phyloP scores from a whole-genome alignment of 2,888 invertebrate species.

The Drosophila mimica region DNA sequence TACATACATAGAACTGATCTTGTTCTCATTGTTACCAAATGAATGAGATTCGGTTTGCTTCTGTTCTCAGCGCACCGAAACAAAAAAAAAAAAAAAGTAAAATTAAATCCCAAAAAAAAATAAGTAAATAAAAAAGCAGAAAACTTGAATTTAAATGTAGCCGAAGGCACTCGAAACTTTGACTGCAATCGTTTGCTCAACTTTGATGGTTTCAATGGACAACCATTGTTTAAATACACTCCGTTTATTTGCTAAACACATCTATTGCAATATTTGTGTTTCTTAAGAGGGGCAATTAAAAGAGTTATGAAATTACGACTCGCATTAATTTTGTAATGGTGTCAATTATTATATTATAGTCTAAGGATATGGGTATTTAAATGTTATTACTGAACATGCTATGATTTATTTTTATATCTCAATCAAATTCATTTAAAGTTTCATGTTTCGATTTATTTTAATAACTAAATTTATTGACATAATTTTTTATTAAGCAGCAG shows the following conservation, averaged over 20 bases:
- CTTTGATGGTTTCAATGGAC: constrained; percentile 9
- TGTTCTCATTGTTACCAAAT: constrained; percentile 69
- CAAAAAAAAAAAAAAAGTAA: background rate
- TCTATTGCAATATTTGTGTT: background rate
- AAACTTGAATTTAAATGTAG: constrained; percentile 35
- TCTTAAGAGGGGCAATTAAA: background rate
- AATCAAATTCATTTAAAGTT: background rate
- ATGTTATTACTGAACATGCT: background rate
- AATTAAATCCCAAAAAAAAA: constrained; percentile 2
- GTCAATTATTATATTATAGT: background rate
- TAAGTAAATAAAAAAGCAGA: background rate
- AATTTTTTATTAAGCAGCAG: background rate
- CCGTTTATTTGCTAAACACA: constrained; percentile 3
- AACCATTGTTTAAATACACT: constrained; percentile 2
- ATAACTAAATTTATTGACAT: background rate
- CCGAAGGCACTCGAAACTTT: constrained; percentile 30
- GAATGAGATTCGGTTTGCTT: constrained; percentile 31
- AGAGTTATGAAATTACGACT: background rate
- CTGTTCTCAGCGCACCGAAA: constrained; percentile 26
- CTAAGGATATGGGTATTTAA: background rate
- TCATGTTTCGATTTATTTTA: background rate
- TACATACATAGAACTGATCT: constrained; percentile 60
- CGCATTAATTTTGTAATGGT: background rate
- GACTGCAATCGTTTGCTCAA: constrained; percentile 39
- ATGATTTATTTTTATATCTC: background rate